These are phyloP conservation scores for Notothenia coriiceps DNA, from an alignment of 2,113 vertebrate genomes.

Conservation along the genomic window DNA sequence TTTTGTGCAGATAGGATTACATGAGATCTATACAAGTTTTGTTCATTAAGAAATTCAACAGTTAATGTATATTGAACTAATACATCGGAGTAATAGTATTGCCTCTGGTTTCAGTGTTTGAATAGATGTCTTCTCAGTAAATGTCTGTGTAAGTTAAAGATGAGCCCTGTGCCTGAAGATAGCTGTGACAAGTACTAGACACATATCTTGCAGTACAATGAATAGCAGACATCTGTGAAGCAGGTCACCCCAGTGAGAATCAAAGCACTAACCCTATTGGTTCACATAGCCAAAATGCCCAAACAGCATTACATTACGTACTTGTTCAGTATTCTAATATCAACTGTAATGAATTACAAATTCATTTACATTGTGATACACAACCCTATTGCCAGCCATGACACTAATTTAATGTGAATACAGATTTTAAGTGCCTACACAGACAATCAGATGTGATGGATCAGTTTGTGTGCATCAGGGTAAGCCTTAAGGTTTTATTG, in stretches of 20 bases:
- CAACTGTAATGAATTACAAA: too few species aligned
- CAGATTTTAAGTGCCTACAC: background rate
- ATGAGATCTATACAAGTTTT: background rate
- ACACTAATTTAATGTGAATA: background rate
- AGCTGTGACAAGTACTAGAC: background rate
- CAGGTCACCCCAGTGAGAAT: background rate
- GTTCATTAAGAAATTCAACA: background rate
- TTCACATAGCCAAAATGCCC: background rate
- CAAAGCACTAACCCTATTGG: background rate
- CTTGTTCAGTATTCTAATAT: background rate
- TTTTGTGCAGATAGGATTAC: background rate
- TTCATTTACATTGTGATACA: background rate
- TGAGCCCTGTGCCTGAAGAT: background rate
- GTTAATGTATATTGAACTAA: background rate
- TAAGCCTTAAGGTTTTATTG: background rate
- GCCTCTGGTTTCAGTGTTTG: background rate
- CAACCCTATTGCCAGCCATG: background rate
- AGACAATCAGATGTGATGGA: too few species aligned
- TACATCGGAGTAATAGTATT: background rate
- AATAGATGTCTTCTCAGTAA: background rate
- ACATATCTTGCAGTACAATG: background rate
- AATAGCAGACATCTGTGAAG: background rate
- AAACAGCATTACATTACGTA: background rate
- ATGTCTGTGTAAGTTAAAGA: constrained; percentile 1
- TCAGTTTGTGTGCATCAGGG: background rate